These are phyloP conservation scores for Toxotes jaculatrix DNA, from an alignment of 2,113 vertebrate genomes.

Conservation along the genomic window DNA sequence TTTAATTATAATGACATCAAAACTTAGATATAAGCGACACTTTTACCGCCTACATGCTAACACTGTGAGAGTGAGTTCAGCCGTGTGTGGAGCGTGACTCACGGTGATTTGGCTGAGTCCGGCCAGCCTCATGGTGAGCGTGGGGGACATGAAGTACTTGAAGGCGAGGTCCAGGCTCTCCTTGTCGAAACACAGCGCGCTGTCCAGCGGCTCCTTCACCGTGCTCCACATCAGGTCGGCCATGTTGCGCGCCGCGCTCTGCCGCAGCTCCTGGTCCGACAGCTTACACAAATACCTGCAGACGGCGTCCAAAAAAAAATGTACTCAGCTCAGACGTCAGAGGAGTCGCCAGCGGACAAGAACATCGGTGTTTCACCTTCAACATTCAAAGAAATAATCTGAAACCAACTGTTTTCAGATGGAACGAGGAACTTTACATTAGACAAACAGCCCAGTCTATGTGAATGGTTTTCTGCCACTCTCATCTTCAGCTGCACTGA, in stretches of 20 bases:
- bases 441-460: no score
- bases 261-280: constrained; percentile 98
- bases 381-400: background rate
- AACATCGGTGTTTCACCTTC: no score
- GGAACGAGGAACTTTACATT: no score
- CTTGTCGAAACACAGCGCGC: constrained; percentile 97
- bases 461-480: no score
- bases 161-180: constrained; percentile 99
- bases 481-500: no score
- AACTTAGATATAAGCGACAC: no score
- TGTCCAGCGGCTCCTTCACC: constrained; percentile 98
- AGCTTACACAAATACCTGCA: constrained; percentile 97
- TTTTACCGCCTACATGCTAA: no score
- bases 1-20: no score
- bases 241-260: constrained; percentile 98
- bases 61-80: no score
- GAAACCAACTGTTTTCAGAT: background rate
- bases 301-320: no score
- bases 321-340: background rate
- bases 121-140: constrained; percentile 98
- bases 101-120: constrained; percentile 99
- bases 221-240: constrained; percentile 99
- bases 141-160: constrained; percentile 99
- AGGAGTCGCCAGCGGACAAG: no score
- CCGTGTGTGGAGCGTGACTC: constrained; percentile 64